Evolutionary conservation across 2,113 vertebrate genomes (phyloP).

Genomic region (Hippopotamus amphibius): DNA sequence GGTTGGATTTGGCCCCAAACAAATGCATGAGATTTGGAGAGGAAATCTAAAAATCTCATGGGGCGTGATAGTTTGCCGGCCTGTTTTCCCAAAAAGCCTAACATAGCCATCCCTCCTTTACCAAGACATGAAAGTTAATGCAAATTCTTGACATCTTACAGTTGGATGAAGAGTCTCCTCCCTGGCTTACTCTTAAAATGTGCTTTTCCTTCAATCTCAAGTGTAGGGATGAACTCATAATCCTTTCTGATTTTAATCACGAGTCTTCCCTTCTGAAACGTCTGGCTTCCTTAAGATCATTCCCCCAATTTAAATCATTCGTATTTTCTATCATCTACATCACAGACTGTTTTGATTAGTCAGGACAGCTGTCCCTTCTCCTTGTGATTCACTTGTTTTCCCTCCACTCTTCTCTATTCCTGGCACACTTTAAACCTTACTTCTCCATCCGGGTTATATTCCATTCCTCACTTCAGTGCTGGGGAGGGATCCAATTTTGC

Average conservation of each 20-base stretch:
- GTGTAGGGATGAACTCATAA: neutral
- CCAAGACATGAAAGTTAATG: neutral
- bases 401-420: neutral
- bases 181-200: neutral
- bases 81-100: neutral
- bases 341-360: neutral
- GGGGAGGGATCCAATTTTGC: neutral
- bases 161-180: neutral
- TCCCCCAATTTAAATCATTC: neutral
- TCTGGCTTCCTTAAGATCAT: neutral
- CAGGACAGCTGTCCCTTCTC: neutral
- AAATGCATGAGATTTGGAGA: slow-evolving; percentile 44
- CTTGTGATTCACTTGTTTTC: neutral
- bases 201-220: neutral
- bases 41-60: slow-evolving; percentile 26
- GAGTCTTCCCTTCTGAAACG: neutral
- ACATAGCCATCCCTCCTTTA: neutral
- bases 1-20: slow-evolving; percentile 19
- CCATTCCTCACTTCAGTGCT: neutral
- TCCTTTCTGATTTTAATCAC: neutral
- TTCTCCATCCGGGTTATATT: neutral
- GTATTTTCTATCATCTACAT: neutral
- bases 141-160: neutral
- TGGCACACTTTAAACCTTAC: neutral
- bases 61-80: slow-evolving; percentile 43